Conservation (phyloP, 2,888 invertebrate genomes). For the Bibio marci region DNA sequence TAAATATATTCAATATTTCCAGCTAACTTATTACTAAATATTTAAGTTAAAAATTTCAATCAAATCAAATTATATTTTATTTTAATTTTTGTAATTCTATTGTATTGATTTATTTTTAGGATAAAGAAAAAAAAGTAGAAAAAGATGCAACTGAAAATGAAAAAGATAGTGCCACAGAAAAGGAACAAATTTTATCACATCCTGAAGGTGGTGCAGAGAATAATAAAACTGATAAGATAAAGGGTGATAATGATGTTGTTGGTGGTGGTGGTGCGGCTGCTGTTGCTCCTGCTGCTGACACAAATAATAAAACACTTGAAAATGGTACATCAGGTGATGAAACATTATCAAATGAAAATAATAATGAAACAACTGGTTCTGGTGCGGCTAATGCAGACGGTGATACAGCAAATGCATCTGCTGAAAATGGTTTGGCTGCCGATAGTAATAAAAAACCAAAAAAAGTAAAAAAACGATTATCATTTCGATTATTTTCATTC, state of each 20-base stretch:
- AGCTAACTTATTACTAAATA: too few species aligned
- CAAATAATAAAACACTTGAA: constrained; percentile 30
- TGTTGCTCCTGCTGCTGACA: constrained; percentile 1
- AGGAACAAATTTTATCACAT: constrained; percentile 33
- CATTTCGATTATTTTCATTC: constrained; percentile 73
- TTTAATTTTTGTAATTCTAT: too few species aligned
- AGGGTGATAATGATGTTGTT: constrained; percentile 10
- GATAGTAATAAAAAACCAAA: constrained; percentile 40
- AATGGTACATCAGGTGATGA: constrained; percentile 33
- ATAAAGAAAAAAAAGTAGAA: too few species aligned
- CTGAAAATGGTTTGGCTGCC: constrained; percentile 16
- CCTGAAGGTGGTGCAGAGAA: constrained; percentile 5
- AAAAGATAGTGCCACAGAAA: constrained; percentile 50
- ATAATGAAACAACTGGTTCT: constrained; percentile 26
- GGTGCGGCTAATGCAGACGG: constrained; percentile 18
- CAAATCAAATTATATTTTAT: too few species aligned
- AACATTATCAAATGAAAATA: constrained; percentile 29
- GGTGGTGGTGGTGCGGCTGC: constrained; percentile 8
- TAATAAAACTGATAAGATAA: constrained; percentile 1
- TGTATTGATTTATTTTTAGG: too few species aligned
- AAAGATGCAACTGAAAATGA: constrained; percentile 43
- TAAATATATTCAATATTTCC: too few species aligned
- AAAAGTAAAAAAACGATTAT: constrained; percentile 68
- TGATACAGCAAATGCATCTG: constrained; percentile 21
- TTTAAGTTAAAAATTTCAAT: too few species aligned